Percentiles rank a stretch among this genome's conserved stretches.
Evolutionary conservation across 2,797 vertebrate species (phyloP).

Genomic region (Thamnophis elegans): DNA sequence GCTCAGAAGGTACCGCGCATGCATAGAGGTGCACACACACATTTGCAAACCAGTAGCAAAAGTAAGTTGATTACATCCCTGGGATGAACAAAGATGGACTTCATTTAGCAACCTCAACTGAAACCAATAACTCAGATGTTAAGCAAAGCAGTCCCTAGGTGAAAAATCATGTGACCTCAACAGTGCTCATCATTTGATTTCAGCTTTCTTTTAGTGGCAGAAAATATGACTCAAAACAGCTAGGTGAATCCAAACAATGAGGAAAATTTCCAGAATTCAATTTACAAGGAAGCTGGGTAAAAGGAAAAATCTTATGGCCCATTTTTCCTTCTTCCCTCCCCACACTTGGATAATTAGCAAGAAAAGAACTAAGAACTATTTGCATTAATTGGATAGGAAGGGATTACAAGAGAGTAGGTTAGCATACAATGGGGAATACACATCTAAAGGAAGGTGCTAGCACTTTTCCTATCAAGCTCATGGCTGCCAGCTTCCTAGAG

Average conservation of each 20-base stretch:
- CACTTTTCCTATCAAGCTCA: not conserved
- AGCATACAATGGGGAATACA: not conserved
- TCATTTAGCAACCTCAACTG: not conserved
- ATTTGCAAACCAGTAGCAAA: no score
- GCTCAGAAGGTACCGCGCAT: no score
- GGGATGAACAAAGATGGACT: not conserved
- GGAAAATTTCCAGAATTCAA: not conserved
- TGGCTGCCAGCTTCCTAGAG: not conserved
- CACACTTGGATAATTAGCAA: not conserved
- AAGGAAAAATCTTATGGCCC: not conserved
- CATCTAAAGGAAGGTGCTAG: not conserved
- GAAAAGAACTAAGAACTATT: not conserved
- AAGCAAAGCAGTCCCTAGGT: not conserved
- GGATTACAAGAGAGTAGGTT: not conserved
- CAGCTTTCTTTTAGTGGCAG: not conserved
- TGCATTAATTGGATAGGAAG: not conserved
- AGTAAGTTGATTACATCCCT: no score
- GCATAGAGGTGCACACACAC: no score
- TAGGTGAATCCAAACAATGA: not conserved
- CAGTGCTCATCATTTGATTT: not conserved
- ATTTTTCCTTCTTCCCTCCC: not conserved
- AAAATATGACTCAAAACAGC: not conserved
- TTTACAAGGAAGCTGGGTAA: not conserved
- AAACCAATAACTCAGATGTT: not conserved
- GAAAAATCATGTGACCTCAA: not conserved